Percentiles rank a stretch among this genome's conserved stretches.
Evolutionary conservation across 1,140 invertebrate species (phyloP).

Genomic region (Sminthurinus signatus): DNA sequence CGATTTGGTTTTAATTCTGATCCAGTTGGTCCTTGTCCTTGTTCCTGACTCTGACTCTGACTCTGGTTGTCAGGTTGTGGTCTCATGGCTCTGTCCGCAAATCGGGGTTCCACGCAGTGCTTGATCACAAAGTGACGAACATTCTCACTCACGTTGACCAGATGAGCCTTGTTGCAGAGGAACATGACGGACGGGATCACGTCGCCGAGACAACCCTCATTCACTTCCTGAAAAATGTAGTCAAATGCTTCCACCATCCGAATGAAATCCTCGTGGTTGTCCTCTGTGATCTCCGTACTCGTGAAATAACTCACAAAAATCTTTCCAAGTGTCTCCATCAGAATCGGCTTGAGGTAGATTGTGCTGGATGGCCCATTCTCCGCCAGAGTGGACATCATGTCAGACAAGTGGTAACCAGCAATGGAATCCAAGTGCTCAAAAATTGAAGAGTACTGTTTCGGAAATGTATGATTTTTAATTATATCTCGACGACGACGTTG

Average conservation of each 20-base stretch:
- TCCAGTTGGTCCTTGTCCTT: neutral
- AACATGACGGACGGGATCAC: conserved; percentile 77
- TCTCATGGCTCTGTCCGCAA: neutral
- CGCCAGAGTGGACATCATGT: neutral
- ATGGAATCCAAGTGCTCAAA: conserved; percentile 49
- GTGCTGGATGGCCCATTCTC: neutral
- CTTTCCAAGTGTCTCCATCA: conserved; percentile 67
- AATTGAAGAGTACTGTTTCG: conserved; percentile 61
- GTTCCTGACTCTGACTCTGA: too few species aligned
- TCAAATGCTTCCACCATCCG: conserved; percentile 68
- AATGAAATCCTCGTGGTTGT: conserved; percentile 56
- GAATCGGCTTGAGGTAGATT: conserved; percentile 54
- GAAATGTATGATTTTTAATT: conserved; percentile 66
- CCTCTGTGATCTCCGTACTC: conserved; percentile 60
- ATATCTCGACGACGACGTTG: conserved; percentile 71
- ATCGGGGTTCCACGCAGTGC: conserved; percentile 53
- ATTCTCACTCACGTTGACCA: conserved; percentile 59
- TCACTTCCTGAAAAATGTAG: conserved; percentile 71
- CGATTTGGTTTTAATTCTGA: conserved; percentile 2
- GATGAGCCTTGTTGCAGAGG: conserved; percentile 63
- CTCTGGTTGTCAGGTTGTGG: neutral
- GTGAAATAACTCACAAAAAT: conserved; percentile 82
- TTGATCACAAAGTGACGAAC: conserved; percentile 69
- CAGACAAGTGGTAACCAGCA: neutral
- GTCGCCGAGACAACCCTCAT: conserved; percentile 78